These are phyloP conservation scores for Pseudomyrmex dendroicus DNA, from an alignment of 1,140 invertebrate species.

Conservation along the genomic window DNA sequence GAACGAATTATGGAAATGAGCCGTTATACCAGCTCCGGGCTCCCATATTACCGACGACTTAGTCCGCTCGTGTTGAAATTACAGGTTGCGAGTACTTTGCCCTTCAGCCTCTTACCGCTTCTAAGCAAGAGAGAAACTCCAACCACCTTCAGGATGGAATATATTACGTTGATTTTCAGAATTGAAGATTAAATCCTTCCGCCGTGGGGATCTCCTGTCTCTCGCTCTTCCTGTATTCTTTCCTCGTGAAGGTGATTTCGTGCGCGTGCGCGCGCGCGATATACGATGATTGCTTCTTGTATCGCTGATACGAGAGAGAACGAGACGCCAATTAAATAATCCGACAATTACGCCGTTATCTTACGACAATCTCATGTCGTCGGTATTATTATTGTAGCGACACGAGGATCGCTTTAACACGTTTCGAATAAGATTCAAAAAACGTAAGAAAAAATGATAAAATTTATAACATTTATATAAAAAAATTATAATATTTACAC, in stretches of 20 bases:
- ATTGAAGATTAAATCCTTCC: constrained; percentile 75
- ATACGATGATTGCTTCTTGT: not conserved
- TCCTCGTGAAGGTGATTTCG: not conserved
- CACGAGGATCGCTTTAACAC: not conserved
- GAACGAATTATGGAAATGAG: constrained; percentile 85
- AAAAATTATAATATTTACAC: no score
- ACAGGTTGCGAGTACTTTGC: constrained; percentile 77
- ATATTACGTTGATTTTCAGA: constrained; percentile 81
- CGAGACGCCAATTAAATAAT: constrained; percentile 44
- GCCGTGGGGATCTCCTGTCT: constrained; percentile 45
- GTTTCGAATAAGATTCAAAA: not conserved
- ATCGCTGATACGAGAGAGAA: not conserved
- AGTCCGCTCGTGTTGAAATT: constrained; percentile 82
- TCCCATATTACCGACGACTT: constrained; percentile 82
- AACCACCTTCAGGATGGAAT: constrained; percentile 76
- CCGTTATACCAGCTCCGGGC: constrained; percentile 77
- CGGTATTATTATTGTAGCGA: not conserved
- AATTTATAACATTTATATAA: not conserved
- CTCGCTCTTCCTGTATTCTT: constrained; percentile 55
- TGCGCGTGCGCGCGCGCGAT: constrained; percentile 19
- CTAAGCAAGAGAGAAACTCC: constrained; percentile 62
- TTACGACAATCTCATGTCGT: constrained; percentile 7
- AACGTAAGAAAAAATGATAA: not conserved
- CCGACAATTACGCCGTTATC: constrained; percentile 8
- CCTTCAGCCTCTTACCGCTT: constrained; percentile 43